phyloP scores from a whole-genome alignment of 2,888 invertebrate genomes.

The Rhamphomyia laevipes region DNA sequence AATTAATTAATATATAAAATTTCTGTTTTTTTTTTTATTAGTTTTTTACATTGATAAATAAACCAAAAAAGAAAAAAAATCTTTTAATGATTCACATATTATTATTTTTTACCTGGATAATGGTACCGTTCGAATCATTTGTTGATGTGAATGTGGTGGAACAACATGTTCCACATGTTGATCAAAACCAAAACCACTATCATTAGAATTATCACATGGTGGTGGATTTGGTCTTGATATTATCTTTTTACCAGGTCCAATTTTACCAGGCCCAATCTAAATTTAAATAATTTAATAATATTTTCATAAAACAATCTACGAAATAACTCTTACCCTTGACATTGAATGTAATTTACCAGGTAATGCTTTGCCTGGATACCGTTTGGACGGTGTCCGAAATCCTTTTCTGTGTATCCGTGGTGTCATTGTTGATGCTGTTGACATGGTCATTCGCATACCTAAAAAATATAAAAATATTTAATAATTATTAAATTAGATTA shows the following conservation, averaged over 20 bases:
- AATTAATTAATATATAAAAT: too few species aligned
- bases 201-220: conserved; percentile 78
- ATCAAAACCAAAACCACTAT: conserved; percentile 79
- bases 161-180: conserved; percentile 52
- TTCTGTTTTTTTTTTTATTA: too few species aligned
- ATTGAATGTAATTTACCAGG: conserved; percentile 38
- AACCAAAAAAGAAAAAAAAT: not conserved
- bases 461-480: conserved; percentile 17
- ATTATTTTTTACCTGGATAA: conserved; percentile 27
- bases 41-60: too few species aligned
- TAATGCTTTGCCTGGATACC: conserved; percentile 39
- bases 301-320: not conserved
- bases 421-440: conserved; percentile 53
- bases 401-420: conserved; percentile 55
- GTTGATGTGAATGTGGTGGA: conserved; percentile 23
- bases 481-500: too few species aligned
- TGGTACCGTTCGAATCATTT: conserved; percentile 35
- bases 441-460: conserved; percentile 67
- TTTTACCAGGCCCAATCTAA: conserved; percentile 33
- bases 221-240: conserved; percentile 38
- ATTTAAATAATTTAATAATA: not conserved
- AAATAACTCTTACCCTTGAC: conserved; percentile 37
- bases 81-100: not conserved
- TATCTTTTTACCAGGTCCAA: conserved; percentile 35
- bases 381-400: conserved; percentile 54